Evolutionary conservation across 1,140 invertebrate species (phyloP), one percentile per base, ranked within the genome.

Genomic region (Macrobrachium nipponense): DNA sequence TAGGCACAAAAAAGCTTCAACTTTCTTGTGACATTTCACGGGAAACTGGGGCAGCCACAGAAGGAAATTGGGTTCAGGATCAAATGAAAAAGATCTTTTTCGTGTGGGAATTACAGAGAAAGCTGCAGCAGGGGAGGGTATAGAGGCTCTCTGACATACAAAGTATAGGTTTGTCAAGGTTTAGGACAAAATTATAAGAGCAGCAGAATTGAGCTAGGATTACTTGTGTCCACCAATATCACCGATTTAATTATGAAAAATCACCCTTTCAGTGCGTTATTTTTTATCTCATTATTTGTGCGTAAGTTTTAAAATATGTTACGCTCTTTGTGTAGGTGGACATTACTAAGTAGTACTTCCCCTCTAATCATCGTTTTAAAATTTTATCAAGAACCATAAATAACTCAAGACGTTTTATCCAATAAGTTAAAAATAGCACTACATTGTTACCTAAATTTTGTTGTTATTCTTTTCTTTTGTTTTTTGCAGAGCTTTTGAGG

Each of bases 291-390:
- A 80, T 73, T 80, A 86, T 68, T 85, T 81, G 87, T 86, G 82
- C 82, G 87, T 79, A 81, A 82, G 78, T 88, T 83, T 86, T 60
- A 85, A 82, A 87, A 86, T 82, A 88, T 76, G 72, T 82, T 72
- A 86, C 83, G 87, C 83, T 80, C 76, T 88, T 88, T 86, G 82
- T 86, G 87, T 86, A 86, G 84, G 82, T 82, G 83, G 87, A 88
- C 87, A 85, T 86, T 77, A 80, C 87, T 88, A 86, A 51, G 84
- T 76, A 86, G 84, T 68, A 86, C 75, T 86, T 86, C 77, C 84
- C 84, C 77, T 80, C 77, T 80, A 80, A 58, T 60, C 62, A 80
- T 80, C 78, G 58, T 61, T 85, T 85, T 78, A 62, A 86, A 59
- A 86, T 79, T 51, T 51, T 51, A 51, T 51, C 51, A 51, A 51